Conservation (phyloP, 2,888 invertebrate genomes). For the Sipha maydis region DNA sequence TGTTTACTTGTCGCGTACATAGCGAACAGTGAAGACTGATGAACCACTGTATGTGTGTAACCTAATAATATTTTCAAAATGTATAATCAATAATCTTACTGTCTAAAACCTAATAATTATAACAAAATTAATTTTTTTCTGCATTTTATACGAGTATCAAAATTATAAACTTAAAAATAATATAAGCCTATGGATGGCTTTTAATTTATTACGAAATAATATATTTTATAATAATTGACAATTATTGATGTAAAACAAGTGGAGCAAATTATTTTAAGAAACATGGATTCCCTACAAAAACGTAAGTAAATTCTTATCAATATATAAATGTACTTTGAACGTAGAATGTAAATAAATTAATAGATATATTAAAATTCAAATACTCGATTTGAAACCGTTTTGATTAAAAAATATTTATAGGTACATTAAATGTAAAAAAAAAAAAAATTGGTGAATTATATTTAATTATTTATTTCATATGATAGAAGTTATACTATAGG, state of each 20-base stretch:
- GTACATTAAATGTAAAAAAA: no score
- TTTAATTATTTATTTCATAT: background rate
- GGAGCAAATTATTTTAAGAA: background rate
- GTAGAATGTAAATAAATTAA: background rate
- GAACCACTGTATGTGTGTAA: background rate
- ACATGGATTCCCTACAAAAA: constrained; percentile 27
- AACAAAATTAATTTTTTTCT: background rate
- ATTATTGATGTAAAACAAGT: background rate
- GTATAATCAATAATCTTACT: background rate
- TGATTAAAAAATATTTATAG: background rate
- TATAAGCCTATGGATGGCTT: background rate
- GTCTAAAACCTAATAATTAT: background rate
- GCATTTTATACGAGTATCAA: background rate
- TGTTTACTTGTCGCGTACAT: background rate
- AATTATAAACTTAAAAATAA: background rate
- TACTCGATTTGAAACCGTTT: background rate
- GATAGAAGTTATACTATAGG: background rate
- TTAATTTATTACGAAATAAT: background rate
- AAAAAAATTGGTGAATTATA: no score
- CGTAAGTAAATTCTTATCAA: background rate
- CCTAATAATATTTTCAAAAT: background rate
- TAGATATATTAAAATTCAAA: background rate
- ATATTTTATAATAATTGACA: background rate
- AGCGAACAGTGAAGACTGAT: background rate
- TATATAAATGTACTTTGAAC: background rate